These are phyloP conservation scores for Arnoldichthys spilopterus DNA, from an alignment of 2,797 vertebrate genomes.

Conservation along the genomic window DNA sequence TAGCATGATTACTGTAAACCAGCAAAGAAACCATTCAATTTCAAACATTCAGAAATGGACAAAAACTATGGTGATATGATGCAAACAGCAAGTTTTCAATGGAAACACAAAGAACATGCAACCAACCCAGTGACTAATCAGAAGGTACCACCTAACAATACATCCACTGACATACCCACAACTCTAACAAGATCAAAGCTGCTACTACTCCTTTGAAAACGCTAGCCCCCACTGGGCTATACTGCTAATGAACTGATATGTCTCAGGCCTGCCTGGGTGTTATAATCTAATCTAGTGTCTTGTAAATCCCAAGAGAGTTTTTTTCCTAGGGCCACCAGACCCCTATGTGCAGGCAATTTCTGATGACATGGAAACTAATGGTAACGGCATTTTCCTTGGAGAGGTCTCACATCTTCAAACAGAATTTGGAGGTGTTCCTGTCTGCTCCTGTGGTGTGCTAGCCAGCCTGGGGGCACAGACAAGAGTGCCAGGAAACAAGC, in stretches of 20 bases:
- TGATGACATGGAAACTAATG: conserved; percentile 68
- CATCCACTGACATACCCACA: conserved; percentile 7
- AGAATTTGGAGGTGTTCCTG: conserved; percentile 53
- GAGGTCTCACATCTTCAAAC: conserved; percentile 51
- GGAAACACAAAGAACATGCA: background rate
- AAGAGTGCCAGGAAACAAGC: conserved; percentile 28
- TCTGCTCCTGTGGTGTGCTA: conserved; percentile 48
- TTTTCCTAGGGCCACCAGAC: conserved; percentile 48
- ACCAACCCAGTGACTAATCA: conserved; percentile 3
- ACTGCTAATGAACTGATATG: conserved; percentile 5
- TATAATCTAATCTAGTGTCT: conserved; percentile 27
- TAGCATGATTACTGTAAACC: background rate
- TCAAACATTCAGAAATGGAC: too few species aligned
- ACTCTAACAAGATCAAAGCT: conserved; percentile 29
- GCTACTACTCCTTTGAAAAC: conserved; percentile 25
- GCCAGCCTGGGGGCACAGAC: conserved; percentile 23
- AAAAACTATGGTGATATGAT: background rate
- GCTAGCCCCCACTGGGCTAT: conserved; percentile 10
- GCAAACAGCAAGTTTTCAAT: background rate
- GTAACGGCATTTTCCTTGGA: conserved; percentile 61
- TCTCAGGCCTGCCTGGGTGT: conserved; percentile 1
- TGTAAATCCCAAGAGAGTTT: conserved; percentile 48
- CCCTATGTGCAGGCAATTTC: conserved; percentile 31
- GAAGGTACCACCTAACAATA: conserved; percentile 10
- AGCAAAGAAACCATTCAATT: too few species aligned